Evolutionary conservation across 92 coral and sea anemone genomes (phyloP).

Genomic region (Parazoanthus atlanticus): DNA sequence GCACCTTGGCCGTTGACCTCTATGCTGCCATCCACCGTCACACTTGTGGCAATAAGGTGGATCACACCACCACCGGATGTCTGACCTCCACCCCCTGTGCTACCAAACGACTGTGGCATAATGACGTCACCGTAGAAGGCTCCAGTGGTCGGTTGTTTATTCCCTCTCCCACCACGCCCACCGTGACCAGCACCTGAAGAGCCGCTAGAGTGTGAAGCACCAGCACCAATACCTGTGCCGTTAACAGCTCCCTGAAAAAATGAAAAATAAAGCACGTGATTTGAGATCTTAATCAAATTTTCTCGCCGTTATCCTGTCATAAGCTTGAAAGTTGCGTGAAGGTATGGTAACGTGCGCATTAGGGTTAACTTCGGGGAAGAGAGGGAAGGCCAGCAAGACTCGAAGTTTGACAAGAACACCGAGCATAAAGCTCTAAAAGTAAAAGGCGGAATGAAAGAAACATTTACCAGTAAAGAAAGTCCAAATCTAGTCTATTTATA

Average conservation of each 20-base stretch:
- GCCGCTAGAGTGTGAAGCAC: constrained; percentile 51
- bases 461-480: too few relatives aligned
- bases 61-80: constrained; percentile 70
- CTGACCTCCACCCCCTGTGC: constrained; percentile 66
- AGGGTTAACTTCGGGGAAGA: too few relatives aligned
- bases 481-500: background rate
- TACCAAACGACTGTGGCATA: constrained; percentile 59
- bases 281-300: background rate
- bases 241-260: constrained; percentile 51
- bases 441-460: too few relatives aligned
- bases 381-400: too few relatives aligned
- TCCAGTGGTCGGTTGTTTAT: constrained; percentile 46
- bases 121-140: constrained; percentile 67
- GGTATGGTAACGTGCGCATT: too few relatives aligned
- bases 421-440: too few relatives aligned
- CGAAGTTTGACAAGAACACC: too few relatives aligned
- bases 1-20: constrained; percentile 50
- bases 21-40: constrained; percentile 57
- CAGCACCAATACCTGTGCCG: constrained; percentile 59
- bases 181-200: constrained; percentile 83
- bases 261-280: background rate
- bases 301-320: too few relatives aligned
- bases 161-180: constrained; percentile 73
- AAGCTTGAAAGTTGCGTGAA: too few relatives aligned
- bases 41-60: constrained; percentile 39